Percentiles rank a stretch among this genome's conserved stretches.
Evolutionary conservation across 2,113 vertebrate species (phyloP).

Genomic region (Myotis brandtii): DNA sequence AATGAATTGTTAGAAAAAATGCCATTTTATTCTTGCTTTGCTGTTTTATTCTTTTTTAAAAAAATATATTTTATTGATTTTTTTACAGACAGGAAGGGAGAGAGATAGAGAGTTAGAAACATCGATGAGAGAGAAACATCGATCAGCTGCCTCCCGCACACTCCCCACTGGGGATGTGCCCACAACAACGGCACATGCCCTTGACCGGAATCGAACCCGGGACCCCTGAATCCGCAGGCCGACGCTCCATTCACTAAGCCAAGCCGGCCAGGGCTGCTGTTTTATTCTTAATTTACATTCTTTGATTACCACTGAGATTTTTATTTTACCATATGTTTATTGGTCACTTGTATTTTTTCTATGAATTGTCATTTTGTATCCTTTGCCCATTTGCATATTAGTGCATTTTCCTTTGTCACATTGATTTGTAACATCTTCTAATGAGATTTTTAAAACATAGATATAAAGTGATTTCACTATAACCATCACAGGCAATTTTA

Average conservation of each 20-base stretch:
- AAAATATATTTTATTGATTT: too few relatives aligned
- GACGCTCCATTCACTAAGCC: too few relatives aligned
- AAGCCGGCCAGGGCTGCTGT: too few relatives aligned
- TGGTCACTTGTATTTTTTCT: not conserved
- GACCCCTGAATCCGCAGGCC: too few relatives aligned
- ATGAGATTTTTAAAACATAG: constrained; percentile 19
- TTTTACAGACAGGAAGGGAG: too few relatives aligned
- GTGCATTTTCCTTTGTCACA: constrained; percentile 10
- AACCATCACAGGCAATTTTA: constrained; percentile 9
- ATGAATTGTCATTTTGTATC: not conserved
- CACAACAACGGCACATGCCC: too few relatives aligned
- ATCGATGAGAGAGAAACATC: too few relatives aligned
- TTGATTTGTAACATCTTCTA: constrained; percentile 17
- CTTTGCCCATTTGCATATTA: constrained; percentile 41
- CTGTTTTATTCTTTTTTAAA: not conserved
- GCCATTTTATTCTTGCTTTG: not conserved
- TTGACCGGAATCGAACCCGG: too few relatives aligned
- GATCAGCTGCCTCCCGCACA: too few relatives aligned
- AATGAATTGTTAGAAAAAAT: not conserved
- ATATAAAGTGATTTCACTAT: not conserved
- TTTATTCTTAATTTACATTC: constrained; percentile 9
- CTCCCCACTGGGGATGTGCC: too few relatives aligned
- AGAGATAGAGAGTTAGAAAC: too few relatives aligned
- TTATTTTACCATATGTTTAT: not conserved
- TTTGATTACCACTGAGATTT: constrained; percentile 22